Conservation (phyloP, 2,113 vertebrate genomes). For the Phrynosoma blainvillii region DNA sequence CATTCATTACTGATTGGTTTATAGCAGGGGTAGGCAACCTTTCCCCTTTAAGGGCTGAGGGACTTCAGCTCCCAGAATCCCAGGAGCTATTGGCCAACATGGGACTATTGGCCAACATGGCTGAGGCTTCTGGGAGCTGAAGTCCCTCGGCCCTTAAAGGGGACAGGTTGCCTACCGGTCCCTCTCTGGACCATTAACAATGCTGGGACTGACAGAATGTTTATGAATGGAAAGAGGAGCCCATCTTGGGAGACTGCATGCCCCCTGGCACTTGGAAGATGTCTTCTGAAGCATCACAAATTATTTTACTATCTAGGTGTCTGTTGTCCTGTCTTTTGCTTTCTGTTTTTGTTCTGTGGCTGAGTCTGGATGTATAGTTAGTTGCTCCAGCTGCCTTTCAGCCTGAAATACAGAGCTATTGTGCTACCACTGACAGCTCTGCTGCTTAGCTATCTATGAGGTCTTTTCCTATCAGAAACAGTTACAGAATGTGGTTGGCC, state of each 20-base stretch:
- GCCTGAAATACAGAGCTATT: neutral
- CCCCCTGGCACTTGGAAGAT: neutral
- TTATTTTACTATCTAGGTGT: neutral
- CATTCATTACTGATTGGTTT: slow-evolving; percentile 65
- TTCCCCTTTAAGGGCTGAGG: too few relatives aligned
- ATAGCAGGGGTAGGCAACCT: too few relatives aligned
- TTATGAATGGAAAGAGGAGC: neutral
- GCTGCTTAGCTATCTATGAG: neutral
- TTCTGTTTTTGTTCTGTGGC: neutral
- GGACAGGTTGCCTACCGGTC: too few relatives aligned
- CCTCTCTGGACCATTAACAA: slow-evolving; percentile 51
- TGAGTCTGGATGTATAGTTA: neutral
- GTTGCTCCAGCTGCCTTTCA: neutral
- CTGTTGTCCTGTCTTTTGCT: neutral
- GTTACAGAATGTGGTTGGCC: too few relatives aligned
- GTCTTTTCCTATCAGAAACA: too few relatives aligned
- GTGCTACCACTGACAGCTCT: neutral
- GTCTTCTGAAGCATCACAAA: neutral
- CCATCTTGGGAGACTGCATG: neutral
- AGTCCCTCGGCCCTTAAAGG: too few relatives aligned
- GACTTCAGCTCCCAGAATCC: too few relatives aligned
- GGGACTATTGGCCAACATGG: too few relatives aligned
- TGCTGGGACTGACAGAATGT: neutral
- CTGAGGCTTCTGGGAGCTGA: too few relatives aligned
- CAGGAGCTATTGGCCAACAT: too few relatives aligned